Evolutionary conservation across 2,888 invertebrate species (phyloP).

Genomic region (Diloba caeruleocephala): DNA sequence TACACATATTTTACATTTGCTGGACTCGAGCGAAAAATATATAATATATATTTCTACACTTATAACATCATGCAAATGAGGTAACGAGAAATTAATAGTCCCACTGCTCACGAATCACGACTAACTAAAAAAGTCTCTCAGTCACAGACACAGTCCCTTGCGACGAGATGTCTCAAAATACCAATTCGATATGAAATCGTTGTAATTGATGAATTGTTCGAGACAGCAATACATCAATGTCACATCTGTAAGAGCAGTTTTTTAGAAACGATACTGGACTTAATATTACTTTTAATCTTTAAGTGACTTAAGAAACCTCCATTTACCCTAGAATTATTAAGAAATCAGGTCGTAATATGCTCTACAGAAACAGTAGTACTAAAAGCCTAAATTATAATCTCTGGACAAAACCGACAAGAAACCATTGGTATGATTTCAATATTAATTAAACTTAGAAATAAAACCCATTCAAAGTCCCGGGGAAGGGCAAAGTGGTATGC

Average conservation of each 20-base stretch:
- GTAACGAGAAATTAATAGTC: background rate
- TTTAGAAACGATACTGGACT: too few relatives aligned
- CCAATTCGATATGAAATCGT: slow-evolving; percentile 20
- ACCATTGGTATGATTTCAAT: background rate
- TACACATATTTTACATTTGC: slow-evolving; percentile 2
- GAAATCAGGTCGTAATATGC: too few relatives aligned
- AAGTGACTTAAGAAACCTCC: too few relatives aligned
- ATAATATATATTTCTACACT: background rate
- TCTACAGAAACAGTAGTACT: too few relatives aligned
- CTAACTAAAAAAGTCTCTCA: slow-evolving; percentile 26
- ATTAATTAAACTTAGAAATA: background rate
- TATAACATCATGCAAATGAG: slow-evolving; percentile 8
- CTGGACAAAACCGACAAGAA: background rate
- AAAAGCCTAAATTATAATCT: too few relatives aligned
- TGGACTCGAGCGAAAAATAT: background rate
- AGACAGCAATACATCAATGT: slow-evolving; percentile 10
- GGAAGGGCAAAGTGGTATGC: too few relatives aligned
- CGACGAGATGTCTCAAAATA: slow-evolving; percentile 18
- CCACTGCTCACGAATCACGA: slow-evolving; percentile 2
- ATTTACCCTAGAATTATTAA: too few relatives aligned
- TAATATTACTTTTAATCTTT: too few relatives aligned
- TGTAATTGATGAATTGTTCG: slow-evolving; percentile 15
- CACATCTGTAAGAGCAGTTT: slow-evolving; percentile 1
- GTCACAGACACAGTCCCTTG: slow-evolving; percentile 11
- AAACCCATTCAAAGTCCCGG: too few relatives aligned